These are phyloP conservation scores for Ctenopoma multispine DNA, from an alignment of 2,797 vertebrate species.

Conservation along the genomic window DNA sequence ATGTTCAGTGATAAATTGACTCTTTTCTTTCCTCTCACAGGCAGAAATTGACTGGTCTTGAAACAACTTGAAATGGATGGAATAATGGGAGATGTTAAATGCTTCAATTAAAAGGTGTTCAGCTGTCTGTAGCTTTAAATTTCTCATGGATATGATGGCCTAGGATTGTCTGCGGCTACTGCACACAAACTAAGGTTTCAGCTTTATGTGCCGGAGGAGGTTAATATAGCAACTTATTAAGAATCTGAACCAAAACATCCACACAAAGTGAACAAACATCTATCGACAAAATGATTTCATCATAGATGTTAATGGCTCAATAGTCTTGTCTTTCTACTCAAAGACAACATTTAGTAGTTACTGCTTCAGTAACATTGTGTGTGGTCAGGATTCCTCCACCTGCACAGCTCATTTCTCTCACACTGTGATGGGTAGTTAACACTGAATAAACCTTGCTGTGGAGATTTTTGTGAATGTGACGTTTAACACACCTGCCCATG, in stretches of 20 bases:
- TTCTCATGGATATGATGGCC: background rate
- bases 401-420: constrained; percentile 54
- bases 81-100: background rate
- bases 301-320: constrained; percentile 14
- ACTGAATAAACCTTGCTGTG: constrained; percentile 29
- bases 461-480: background rate
- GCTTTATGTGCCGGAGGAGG: background rate
- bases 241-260: background rate
- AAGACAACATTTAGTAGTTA: constrained; percentile 24
- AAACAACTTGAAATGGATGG: background rate
- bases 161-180: too few species aligned
- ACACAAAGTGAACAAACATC: background rate
- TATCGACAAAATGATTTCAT: constrained; percentile 23
- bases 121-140: background rate
- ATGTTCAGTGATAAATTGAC: constrained; percentile 19
- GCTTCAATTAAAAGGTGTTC: background rate
- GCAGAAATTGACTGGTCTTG: background rate
- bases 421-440: constrained; percentile 37
- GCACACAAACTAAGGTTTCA: too few species aligned
- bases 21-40: constrained; percentile 2
- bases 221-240: background rate
- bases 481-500: constrained; percentile 12
- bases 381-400: constrained; percentile 50
- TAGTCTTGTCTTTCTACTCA: constrained; percentile 28
- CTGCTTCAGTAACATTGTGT: constrained; percentile 41